A percentile compares a stretch with the other conserved stretches of the same genome.
Conservation (phyloP, 30 jellyfish, hydroid and myxozoan genomes). For the Cassiopea xamachana region DNA sequence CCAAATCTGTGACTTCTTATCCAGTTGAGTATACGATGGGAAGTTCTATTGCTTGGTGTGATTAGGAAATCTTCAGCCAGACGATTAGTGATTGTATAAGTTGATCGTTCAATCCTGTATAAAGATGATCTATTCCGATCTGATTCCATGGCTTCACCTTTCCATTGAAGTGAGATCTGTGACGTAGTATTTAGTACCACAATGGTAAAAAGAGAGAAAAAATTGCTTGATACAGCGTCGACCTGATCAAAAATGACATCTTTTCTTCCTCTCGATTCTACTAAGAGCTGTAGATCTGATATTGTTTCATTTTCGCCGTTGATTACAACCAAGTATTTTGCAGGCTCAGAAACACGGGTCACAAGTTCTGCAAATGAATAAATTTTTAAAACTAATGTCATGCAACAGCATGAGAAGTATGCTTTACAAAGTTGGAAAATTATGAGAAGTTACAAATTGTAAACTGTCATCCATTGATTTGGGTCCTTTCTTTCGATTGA, state of each 20-base stretch:
- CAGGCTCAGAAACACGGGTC: background rate
- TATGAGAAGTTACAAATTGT: no score
- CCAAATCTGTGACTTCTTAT: slow-evolving; percentile 7
- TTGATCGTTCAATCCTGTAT: background rate
- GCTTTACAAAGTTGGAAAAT: no score
- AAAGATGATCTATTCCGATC: slow-evolving; percentile 2
- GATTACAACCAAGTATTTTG: background rate
- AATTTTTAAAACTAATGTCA: background rate
- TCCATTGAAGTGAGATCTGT: background rate
- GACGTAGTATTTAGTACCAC: background rate
- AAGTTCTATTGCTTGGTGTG: slow-evolving; percentile 38
- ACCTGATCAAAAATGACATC: background rate
- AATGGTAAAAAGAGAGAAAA: background rate
- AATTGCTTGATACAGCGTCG: background rate
- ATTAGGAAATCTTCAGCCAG: background rate
- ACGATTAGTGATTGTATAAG: background rate
- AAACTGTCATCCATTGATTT: no score
- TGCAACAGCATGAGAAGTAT: background rate
- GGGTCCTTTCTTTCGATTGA: no score
- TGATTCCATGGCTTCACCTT: background rate
- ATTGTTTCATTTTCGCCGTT: background rate
- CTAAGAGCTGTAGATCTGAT: background rate
- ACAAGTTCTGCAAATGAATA: background rate
- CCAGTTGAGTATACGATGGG: slow-evolving; percentile 31
- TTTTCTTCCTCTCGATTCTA: background rate